Conservation (phyloP, 2,888 invertebrate species). For the Auanema freiburgensis region DNA sequence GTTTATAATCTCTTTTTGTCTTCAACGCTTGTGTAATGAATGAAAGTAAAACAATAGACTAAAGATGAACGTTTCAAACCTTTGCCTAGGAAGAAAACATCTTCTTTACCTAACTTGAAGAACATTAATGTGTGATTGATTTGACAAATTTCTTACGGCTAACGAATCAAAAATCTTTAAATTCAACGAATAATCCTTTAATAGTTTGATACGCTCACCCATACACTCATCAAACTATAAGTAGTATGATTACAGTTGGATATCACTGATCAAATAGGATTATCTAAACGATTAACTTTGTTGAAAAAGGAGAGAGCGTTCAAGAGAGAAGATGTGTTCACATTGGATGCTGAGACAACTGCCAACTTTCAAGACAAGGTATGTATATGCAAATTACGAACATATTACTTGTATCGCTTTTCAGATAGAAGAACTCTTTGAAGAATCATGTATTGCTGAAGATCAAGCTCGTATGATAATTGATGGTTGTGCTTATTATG, state of each 20-base stretch:
- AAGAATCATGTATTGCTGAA: slow-evolving; percentile 52
- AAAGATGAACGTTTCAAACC: slow-evolving; percentile 4
- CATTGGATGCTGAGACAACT: slow-evolving; percentile 56
- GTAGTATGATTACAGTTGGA: slow-evolving; percentile 40
- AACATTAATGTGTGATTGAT: not conserved
- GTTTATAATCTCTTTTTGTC: not conserved
- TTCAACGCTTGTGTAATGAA: not conserved
- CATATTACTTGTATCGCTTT: slow-evolving; percentile 8
- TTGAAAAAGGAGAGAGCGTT: slow-evolving; percentile 59
- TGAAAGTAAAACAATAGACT: slow-evolving; percentile 1
- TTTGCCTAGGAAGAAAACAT: slow-evolving; percentile 9
- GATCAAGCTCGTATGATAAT: slow-evolving; percentile 60
- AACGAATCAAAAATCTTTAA: too few relatives aligned
- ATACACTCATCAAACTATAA: too few relatives aligned
- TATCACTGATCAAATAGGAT: slow-evolving; percentile 52
- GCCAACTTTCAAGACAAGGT: slow-evolving; percentile 62
- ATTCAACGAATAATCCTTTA: too few relatives aligned
- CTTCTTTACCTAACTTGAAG: slow-evolving; percentile 8
- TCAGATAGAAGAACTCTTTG: slow-evolving; percentile 59
- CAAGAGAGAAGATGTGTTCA: slow-evolving; percentile 61
- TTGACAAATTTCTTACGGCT: too few relatives aligned
- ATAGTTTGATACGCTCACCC: too few relatives aligned
- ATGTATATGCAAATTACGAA: not conserved
- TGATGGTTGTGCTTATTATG: slow-evolving; percentile 61
- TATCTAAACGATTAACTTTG: slow-evolving; percentile 54